Evolutionary conservation across 1,140 invertebrate genomes (phyloP), one percentile per base, ranked within the genome.

Genomic region (Wiebesia pumilae): DNA sequence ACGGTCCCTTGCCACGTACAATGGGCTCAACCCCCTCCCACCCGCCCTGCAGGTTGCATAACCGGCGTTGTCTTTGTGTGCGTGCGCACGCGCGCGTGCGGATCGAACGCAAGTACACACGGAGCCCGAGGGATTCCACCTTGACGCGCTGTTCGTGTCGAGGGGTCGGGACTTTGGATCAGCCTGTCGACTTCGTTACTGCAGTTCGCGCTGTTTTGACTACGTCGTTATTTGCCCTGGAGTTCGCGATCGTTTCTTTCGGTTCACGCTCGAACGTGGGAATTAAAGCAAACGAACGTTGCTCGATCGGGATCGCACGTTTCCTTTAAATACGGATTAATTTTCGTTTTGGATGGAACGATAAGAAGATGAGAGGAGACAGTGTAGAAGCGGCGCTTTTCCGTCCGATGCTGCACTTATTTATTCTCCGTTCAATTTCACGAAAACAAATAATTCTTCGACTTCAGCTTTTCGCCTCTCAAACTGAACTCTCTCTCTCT

Each of bases 1-100:
- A 54, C 40, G 12, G 38, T n/a, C 83, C 77, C 38, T 78, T 21
- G 83, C 38, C 47, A 27, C 62, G 80, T 77, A 77, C 43, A 77
- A 69, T 19, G 65, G 40, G 30, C 47, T n/a, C n/a, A n/a, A n/a
- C n/a, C 58, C 62, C 16, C 54, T 9, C 38, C 12, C 51, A 47
- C 79, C 24, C 24, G n/a, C n/a, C n/a, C n/a, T n/a, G n/a, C 38
- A 58, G 40, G 24, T 82, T 33, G 35, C 73, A 62, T 62, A 62
- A 62, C 58, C 43, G 38, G 33, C 27, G n/a, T 4, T 51, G 47
- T 19, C 2, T 0, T 38, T 16, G 33, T n/a, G 35, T 19, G 40
- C 12, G 14, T 3, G 30, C 3, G 67, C 43, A 0, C 38, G 14
- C 35, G 33, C 16, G 40, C 3, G 73, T 3, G 21, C 14, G 40